Conservation (phyloP, 2,797 vertebrate genomes). For the Propithecus deckenii region DNA sequence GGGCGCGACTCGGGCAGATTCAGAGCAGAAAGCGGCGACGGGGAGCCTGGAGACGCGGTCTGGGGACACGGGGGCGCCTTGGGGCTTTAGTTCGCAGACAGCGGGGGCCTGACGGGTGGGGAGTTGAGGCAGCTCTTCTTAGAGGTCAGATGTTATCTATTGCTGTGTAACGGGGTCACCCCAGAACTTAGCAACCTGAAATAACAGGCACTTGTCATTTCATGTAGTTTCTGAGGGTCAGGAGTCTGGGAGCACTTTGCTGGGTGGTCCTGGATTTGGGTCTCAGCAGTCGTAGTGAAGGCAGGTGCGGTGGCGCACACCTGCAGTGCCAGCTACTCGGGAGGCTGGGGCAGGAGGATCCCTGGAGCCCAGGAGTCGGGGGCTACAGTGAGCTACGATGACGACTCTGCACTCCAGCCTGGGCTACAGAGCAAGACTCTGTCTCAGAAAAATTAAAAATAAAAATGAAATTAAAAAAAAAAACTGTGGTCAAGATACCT, state of each 20-base stretch:
- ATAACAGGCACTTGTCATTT: not conserved
- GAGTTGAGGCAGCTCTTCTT: not conserved
- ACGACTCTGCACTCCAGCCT: no score
- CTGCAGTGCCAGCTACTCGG: no score
- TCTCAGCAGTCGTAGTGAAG: not conserved
- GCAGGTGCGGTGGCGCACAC: no score
- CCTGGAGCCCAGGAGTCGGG: no score
- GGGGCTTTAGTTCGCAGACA: not conserved
- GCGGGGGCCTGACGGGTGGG: rapidly evolving
- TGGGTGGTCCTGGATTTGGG: not conserved
- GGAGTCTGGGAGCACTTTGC: not conserved
- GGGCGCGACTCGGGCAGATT: not conserved
- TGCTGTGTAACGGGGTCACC: not conserved
- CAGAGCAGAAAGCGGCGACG: not conserved
- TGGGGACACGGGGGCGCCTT: not conserved
- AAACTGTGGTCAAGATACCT: not conserved
- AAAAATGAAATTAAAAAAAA: no score
- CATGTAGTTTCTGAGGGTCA: not conserved
- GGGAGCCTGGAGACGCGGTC: not conserved
- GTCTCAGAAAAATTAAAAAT: no score
- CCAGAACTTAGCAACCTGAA: not conserved
- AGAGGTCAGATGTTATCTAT: not conserved
- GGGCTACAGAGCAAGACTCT: no score
- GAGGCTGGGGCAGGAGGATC: no score
- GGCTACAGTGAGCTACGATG: no score